Evolutionary conservation across 2,113 vertebrate genomes (phyloP).

Genomic region (Heterotilapia buettikoferi): DNA sequence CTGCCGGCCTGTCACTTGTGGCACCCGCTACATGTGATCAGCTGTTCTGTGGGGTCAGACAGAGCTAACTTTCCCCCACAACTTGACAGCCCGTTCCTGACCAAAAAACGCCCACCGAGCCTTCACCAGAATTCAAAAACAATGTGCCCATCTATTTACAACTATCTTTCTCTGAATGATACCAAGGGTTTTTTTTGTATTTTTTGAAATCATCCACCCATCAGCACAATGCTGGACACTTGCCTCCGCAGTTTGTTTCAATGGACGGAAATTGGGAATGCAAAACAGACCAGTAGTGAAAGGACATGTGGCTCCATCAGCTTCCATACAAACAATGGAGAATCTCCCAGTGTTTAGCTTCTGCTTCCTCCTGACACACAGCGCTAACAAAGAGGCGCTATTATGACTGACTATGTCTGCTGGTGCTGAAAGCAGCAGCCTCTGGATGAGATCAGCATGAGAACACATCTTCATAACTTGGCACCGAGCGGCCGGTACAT

Average conservation of each 20-base stretch:
- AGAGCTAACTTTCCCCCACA: background rate
- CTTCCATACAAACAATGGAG: conserved; percentile 61
- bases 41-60: conserved; percentile 20
- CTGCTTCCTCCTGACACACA: conserved; percentile 52
- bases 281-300: conserved; percentile 59
- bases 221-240: conserved; percentile 62
- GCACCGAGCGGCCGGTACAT: background rate
- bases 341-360: conserved; percentile 57
- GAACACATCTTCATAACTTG: background rate
- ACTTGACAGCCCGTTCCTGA: background rate
- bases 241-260: conserved; percentile 45
- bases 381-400: conserved; percentile 49
- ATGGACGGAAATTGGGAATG: conserved; percentile 66
- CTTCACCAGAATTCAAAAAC: conserved; percentile 6
- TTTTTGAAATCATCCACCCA: conserved; percentile 18
- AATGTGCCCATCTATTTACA: conserved; percentile 43
- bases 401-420: conserved; percentile 36
- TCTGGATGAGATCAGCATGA: background rate
- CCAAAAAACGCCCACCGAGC: background rate
- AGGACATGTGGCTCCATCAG: conserved; percentile 59
- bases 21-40: conserved; percentile 19
- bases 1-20: background rate
- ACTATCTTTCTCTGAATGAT: conserved; percentile 19
- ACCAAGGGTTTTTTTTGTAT: background rate
- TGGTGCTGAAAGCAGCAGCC: background rate